phyloP scores from a whole-genome alignment of 2,888 invertebrate species.

The Epinotia bilunana region DNA sequence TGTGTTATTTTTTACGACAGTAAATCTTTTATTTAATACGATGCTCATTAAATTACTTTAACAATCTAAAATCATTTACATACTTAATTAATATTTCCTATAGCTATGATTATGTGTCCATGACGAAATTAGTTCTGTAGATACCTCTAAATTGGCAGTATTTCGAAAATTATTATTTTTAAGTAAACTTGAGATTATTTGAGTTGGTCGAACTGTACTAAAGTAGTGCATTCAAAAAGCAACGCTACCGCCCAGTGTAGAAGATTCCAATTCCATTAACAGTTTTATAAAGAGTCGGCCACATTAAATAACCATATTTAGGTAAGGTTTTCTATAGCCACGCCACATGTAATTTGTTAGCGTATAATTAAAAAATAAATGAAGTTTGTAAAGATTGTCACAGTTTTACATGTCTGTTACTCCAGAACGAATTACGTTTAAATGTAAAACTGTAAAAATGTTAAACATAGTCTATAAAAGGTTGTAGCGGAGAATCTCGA shows the following conservation, averaged over 20 bases:
- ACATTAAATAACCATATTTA: too few relatives aligned
- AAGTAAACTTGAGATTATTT: too few relatives aligned
- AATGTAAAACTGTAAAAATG: conserved; percentile 32
- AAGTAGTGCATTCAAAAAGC: too few relatives aligned
- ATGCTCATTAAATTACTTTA: too few relatives aligned
- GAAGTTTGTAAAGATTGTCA: conserved; percentile 28
- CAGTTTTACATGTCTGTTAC: conserved; percentile 25
- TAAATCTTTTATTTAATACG: too few relatives aligned
- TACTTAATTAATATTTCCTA: not conserved
- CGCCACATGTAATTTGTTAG: conserved; percentile 10
- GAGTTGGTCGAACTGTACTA: too few relatives aligned
- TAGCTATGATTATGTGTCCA: not conserved
- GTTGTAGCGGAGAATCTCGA: conserved; percentile 27
- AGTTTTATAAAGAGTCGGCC: too few relatives aligned
- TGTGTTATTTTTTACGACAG: too few relatives aligned
- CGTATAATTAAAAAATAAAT: conserved; percentile 3
- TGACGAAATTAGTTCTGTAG: not conserved
- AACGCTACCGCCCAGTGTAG: too few relatives aligned
- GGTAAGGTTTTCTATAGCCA: not conserved
- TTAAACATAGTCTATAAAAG: conserved; percentile 26
- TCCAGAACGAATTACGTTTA: not conserved
- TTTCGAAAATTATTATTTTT: too few relatives aligned
- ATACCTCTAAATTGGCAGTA: not conserved
- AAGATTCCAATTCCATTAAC: too few relatives aligned
- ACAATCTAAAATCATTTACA: not conserved